Percentiles rank a stretch among this genome's conserved stretches.
Evolutionary conservation across 2,888 invertebrate species (phyloP).

Genomic region (Cephus rjabovi): DNA sequence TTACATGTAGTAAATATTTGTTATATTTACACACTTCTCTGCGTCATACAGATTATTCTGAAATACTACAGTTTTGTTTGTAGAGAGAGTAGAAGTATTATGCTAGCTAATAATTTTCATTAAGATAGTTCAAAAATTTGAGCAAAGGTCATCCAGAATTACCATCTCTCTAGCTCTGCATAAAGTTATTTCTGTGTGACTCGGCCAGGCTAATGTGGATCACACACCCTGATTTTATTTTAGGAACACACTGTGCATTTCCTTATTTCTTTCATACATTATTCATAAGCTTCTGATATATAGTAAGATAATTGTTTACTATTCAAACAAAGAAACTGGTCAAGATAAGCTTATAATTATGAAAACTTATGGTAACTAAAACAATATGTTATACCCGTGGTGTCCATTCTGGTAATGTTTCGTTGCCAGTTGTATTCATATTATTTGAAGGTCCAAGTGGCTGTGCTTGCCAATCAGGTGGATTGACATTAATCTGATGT

Average conservation of each 20-base stretch:
- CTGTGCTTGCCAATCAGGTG: slow-evolving; percentile 60
- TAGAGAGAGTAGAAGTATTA: neutral
- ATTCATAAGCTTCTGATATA: slow-evolving; percentile 10
- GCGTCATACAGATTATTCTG: slow-evolving; percentile 2
- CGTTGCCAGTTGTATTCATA: slow-evolving; percentile 48
- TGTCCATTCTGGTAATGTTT: slow-evolving; percentile 56
- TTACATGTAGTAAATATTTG: slow-evolving; percentile 16
- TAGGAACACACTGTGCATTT: slow-evolving; percentile 24
- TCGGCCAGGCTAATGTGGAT: slow-evolving; percentile 39
- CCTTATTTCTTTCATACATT: neutral
- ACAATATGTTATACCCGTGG: slow-evolving; percentile 40
- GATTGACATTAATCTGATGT: slow-evolving; percentile 62
- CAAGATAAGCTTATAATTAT: neutral
- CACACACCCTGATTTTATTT: slow-evolving; percentile 38
- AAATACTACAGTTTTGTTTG: neutral
- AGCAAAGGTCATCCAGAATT: neutral
- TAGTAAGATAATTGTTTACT: neutral
- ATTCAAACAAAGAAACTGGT: neutral
- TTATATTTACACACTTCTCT: neutral
- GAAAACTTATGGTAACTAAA: neutral
- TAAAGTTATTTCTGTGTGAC: slow-evolving; percentile 40
- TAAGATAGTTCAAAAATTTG: neutral
- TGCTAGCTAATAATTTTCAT: neutral
- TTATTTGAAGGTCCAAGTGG: slow-evolving; percentile 49
- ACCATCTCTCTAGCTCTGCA: slow-evolving; percentile 16